Evolutionary conservation across 2,113 vertebrate genomes (phyloP), one percentile per base, ranked within the genome.

Genomic region (Cettia cetti): DNA sequence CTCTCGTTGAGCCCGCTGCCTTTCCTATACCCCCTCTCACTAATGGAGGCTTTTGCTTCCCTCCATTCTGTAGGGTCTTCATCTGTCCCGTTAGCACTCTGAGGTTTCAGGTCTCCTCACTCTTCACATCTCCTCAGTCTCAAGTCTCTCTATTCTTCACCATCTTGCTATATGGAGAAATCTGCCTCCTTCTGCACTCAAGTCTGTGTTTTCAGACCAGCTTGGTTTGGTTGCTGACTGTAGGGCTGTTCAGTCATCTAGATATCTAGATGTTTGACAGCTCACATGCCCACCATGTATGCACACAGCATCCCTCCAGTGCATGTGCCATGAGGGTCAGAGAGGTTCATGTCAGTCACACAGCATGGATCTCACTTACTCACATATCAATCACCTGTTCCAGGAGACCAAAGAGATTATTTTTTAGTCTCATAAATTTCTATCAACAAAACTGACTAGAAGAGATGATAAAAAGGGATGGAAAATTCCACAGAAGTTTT

Each of bases 21-120:
- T n/a, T n/a, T n/a, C n/a, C n/a, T n/a, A n/a, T n/a, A n/a, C 1
- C 8, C 3, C 3, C 10, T 30, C 2, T 7, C 6, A 14, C 4
- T 65, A 39, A 37, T 5, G 6, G 16, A 50, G 4, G 1, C 1
- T n/a, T 47, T 66, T 59, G 5, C 9, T 33, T 66, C 5, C 4
- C 11, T 59, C 9, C 6, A 1, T 44, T 61, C 42, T 27, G 3
- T 31, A 78, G n/a, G 9, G 5, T 54, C 4, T 9, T 18, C 28
- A 20, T 75, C 15, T 54, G 5, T 64, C 17, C 37, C 17, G 16
- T 39, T 66, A 45, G 18, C 7, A 33, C n/a, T 72, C 30, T 69
- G 15, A 31, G 19, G 7, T 33, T 63, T 61, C 28, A 63, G 10
- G 4, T 30, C 23, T 82, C 14, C 18, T 57, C 44, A 75, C 3